Conservation (phyloP, 37 sponge, comb jelly and placozoan genomes). For the Agelas oroides region DNA sequence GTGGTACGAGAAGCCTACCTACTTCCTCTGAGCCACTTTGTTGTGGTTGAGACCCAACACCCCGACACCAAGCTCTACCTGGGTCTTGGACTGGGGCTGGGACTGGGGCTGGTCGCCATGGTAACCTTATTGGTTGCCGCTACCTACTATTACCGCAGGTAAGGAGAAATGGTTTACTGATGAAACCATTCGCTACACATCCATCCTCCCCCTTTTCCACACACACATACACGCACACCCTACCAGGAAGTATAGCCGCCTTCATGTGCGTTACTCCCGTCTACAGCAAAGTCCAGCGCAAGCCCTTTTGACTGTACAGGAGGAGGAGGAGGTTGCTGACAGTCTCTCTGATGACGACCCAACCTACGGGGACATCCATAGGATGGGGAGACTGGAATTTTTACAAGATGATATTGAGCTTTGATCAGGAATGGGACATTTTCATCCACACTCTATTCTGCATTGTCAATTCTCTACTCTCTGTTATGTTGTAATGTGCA, state of each 20-base stretch:
- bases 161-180: not conserved
- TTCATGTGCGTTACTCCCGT: conserved; percentile 64
- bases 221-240: not conserved
- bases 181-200: not conserved
- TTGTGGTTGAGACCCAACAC: too few species aligned
- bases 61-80: not conserved
- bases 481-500: too few species aligned
- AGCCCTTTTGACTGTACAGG: conserved; percentile 55
- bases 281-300: conserved; percentile 52
- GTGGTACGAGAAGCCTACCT: too few species aligned
- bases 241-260: conserved; percentile 54
- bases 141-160: conserved; percentile 31
- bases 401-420: too few species aligned
- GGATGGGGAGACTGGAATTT: too few species aligned
- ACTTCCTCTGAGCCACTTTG: too few species aligned
- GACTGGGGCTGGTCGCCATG: conserved; percentile 1
- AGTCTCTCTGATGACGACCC: conserved; percentile 33
- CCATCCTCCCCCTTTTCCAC: not conserved
- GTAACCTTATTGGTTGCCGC: conserved; percentile 4
- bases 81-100: conserved; percentile 21
- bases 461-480: too few species aligned
- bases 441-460: too few species aligned
- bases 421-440: too few species aligned
- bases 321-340: not conserved
- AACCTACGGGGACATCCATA: not conserved